Base-by-base conservation (phyloP, 1,140 invertebrate species). In the Chrysomallon squamiferum region DNA sequence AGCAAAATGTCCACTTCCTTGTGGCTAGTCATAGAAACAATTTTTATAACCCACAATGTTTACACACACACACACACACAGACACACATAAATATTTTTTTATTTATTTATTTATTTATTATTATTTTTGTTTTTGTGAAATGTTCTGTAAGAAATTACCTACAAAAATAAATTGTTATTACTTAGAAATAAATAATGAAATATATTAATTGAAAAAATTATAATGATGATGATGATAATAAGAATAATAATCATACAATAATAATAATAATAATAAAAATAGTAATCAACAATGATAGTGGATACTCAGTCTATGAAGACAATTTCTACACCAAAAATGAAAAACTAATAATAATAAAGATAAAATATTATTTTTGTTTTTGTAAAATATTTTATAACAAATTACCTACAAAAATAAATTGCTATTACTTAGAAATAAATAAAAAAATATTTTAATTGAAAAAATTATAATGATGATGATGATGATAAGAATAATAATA, bases 1-100 rank as follows among this genome's bases (percentile, higher is more conserved):
- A 27, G 66, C 69, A 62, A 74, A 74, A 62, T 69, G 65, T 0
- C 72, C 72, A 35, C 60, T 59, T 22, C 68, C 72, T 56, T 57
- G 43, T n/a, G 68, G 68, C 72, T 74, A 35, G 11, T 49, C 45
- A n/a, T 35, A 61, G 27, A 52, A 61, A 1, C 38, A 47, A 9
- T 20, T 4, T 20, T 47, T 6, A 47, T 11, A n/a, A 11, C 41
- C 9, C n/a, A 9, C 9, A 43, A n/a, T 43, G n/a, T 11, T 43
- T 11, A 11, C 41, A 13, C 20, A 4, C 4, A 45, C 20, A 45
- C 43, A 18, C 43, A 45, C 2, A 18, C 49, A 50, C 0, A 22
- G 1, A 22, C 11, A 50, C 11, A 15, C 1, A 20, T n/a, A 18
- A 27, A 22, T 20, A 50, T 27, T 15, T 22, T 20, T n/a, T 3